A percentile compares a stretch with the other conserved stretches of the same genome.
Conservation (phyloP, 2,797 vertebrate species). For the Eptatretus atami region DNA sequence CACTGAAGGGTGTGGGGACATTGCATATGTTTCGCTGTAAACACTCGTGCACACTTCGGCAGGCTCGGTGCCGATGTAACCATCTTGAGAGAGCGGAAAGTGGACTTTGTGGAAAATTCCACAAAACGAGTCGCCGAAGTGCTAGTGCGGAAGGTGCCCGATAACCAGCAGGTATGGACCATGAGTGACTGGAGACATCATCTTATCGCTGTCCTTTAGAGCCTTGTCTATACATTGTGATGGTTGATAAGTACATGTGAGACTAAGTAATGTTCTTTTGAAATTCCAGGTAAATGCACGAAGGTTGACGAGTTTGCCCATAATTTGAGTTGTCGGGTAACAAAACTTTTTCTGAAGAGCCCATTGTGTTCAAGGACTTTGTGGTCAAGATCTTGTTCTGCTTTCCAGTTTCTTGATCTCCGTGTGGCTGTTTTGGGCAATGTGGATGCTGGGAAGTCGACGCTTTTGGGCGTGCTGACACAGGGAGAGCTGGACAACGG, state of each 20-base stretch:
- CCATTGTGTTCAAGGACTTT: too few relatives aligned
- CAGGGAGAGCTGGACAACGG: conserved; percentile 88
- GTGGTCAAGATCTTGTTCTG: too few relatives aligned
- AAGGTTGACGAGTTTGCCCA: too few relatives aligned
- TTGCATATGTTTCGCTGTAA: neutral
- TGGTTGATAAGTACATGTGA: too few relatives aligned
- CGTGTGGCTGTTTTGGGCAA: conserved; percentile 81
- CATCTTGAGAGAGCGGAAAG: conserved; percentile 48
- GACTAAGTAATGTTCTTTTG: too few relatives aligned
- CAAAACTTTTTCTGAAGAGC: too few relatives aligned
- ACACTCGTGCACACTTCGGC: conserved; percentile 4
- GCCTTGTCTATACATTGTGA: too few relatives aligned
- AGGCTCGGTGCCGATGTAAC: conserved; percentile 85
- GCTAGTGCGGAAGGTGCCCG: conserved; percentile 75
- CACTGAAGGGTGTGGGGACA: neutral
- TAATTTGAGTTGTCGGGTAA: too few relatives aligned
- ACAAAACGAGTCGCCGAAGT: conserved; percentile 65
- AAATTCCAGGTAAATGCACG: too few relatives aligned
- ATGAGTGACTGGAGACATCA: too few relatives aligned
- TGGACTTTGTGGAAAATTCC: conserved; percentile 44
- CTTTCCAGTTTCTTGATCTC: conserved; percentile 52
- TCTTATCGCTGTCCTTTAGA: too few relatives aligned
- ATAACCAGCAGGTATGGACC: conserved; percentile 58
- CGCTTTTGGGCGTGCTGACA: conserved; percentile 58
- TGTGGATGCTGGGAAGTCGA: conserved; percentile 79